Base-by-base conservation (phyloP, 2,797 vertebrate genomes). In the Apodemus agrarius region DNA sequence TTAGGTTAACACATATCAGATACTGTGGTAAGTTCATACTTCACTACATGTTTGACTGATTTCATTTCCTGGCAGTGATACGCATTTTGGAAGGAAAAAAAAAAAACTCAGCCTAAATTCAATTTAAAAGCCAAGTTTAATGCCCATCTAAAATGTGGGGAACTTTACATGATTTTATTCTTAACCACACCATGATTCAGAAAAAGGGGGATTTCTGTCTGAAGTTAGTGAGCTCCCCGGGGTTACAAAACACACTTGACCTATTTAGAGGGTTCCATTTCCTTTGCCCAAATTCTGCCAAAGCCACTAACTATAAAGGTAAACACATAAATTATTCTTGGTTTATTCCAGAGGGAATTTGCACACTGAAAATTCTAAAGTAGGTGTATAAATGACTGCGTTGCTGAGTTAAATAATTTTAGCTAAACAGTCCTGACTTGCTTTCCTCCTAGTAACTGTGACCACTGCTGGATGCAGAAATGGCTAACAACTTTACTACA, bases 61-160 rank as follows among this genome's bases (percentile, higher is more conserved):
- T 97, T 97, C 95, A 96, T 96, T 98, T 98, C 97, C 97, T 97
- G 96, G 95, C 84, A 98, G 81, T 95, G 93, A 95, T 92, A 96
- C 0, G 1, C 57, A 85, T 29, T 89, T 4, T 69, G 52, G 40
- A 22, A 81, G 12, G 2, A 3, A 4, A 69, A 14, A 34, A 54
- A 93, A 96, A 97, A 96, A 49, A 1, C 89, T 6, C 76, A 95
- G 95, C 67, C 93, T 78, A 95, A 97, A 90, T 59, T 67, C 95
- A 97, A 72, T 81, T 96, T 95, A 92, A 90, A 91, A 97, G 96
- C 5, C 49, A 96, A 21, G 40, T 91, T 95, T 57, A 75, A 81
- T 24, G 5, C 40, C 87, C 40, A 1, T 92, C 67, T 98, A 83
- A 96, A 78, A 75, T 89, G 57, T 96, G 67, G 49, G 72, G 63